Evolutionary conservation across 1,140 invertebrate species (phyloP).

Genomic region (Geopemphigus sp.): DNA sequence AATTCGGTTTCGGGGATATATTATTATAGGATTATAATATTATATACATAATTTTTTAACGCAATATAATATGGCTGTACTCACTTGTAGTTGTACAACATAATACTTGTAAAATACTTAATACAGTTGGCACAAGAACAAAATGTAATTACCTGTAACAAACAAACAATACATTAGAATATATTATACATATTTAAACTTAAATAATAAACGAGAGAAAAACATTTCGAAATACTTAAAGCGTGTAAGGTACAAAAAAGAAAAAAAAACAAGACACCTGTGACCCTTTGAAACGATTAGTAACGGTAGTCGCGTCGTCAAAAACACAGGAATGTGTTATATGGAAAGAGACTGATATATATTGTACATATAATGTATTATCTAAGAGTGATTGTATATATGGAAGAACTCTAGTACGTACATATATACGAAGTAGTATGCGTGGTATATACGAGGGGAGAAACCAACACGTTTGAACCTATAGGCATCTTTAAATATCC

Average conservation of each 20-base stretch:
- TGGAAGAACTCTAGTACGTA: neutral
- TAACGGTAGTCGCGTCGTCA: neutral
- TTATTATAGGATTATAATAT: conserved; percentile 17
- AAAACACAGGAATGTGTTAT: neutral
- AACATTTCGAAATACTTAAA: neutral
- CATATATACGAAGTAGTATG: neutral
- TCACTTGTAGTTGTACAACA: neutral
- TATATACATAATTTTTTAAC: neutral
- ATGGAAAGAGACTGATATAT: neutral
- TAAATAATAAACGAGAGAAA: neutral
- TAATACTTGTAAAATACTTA: neutral
- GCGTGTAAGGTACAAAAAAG: neutral
- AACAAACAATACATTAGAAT: conserved; percentile 10
- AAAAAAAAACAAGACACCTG: neutral
- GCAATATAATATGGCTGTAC: neutral
- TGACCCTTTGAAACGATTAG: conserved; percentile 7
- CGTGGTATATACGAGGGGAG: neutral
- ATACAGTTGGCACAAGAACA: neutral
- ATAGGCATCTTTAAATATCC: neutral
- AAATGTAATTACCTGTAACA: conserved; percentile 31
- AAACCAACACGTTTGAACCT: neutral
- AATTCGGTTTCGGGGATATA: neutral
- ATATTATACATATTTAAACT: neutral
- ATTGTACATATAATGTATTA: neutral
- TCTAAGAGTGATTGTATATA: neutral